phyloP scores from a whole-genome alignment of 1,140 invertebrate species.

The Leucophenga varia region DNA sequence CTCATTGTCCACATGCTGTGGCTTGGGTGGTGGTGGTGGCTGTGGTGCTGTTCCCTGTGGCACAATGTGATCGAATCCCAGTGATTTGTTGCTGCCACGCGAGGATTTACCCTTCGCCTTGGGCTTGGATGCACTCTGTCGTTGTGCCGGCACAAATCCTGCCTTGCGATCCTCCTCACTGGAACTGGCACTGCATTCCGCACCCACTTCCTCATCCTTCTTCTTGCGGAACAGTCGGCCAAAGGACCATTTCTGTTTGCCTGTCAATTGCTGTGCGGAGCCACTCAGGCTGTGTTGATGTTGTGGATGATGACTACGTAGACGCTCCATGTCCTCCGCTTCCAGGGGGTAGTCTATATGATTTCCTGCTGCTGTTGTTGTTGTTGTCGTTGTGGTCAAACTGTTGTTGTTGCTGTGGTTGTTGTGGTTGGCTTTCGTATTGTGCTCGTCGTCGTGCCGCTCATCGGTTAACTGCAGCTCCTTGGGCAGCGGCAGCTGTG shows the following conservation, averaged over 20 bases:
- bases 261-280: constrained; percentile 1
- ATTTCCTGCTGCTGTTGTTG: background rate
- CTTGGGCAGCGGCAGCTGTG: constrained; percentile 25
- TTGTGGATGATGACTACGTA: constrained; percentile 3
- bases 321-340: constrained; percentile 10
- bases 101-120: constrained; percentile 58
- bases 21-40: background rate
- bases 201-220: constrained; percentile 62
- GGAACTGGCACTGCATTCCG: constrained; percentile 60
- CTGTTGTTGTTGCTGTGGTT: background rate
- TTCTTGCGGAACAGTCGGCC: constrained; percentile 65
- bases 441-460: background rate
- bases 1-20: constrained; percentile 51
- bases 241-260: constrained; percentile 68
- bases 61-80: constrained; percentile 59
- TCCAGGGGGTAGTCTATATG: background rate
- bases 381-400: background rate
- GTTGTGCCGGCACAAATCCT: constrained; percentile 42
- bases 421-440: background rate
- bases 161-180: constrained; percentile 61
- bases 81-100: constrained; percentile 51
- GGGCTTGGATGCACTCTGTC: constrained; percentile 2
- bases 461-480: constrained; percentile 12
- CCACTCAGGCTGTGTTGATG: background rate
- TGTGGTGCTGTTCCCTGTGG: background rate